Conservation (phyloP, 1,140 invertebrate genomes). For the Nixonia krombeini region DNA sequence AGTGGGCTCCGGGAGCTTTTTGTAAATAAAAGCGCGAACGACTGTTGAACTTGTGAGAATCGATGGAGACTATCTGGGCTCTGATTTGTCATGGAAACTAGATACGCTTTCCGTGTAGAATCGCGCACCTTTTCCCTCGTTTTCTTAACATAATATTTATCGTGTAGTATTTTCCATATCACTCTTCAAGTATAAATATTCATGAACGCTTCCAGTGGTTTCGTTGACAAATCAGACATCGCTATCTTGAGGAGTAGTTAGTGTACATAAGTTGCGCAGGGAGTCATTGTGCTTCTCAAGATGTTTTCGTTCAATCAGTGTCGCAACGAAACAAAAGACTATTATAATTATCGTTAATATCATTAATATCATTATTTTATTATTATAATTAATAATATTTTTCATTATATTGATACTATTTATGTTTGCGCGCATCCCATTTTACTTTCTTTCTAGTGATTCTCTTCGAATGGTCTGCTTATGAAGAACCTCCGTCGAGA, state of each 20-base stretch:
- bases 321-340: slow-evolving; percentile 46
- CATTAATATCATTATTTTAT: slow-evolving; percentile 39
- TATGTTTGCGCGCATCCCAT: slow-evolving; percentile 44
- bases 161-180: too few species aligned
- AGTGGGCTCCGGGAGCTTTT: slow-evolving; percentile 45
- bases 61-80: slow-evolving; percentile 32
- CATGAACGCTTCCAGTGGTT: slow-evolving; percentile 17
- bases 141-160: not conserved
- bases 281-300: slow-evolving; percentile 54
- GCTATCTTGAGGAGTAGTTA: slow-evolving; percentile 51
- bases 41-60: slow-evolving; percentile 3
- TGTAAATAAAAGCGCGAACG: slow-evolving; percentile 46
- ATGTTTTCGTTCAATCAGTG: slow-evolving; percentile 44
- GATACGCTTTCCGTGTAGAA: too few species aligned
- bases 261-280: slow-evolving; percentile 59
- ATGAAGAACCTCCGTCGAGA: not conserved
- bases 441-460: slow-evolving; percentile 17
- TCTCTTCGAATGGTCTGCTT: slow-evolving; percentile 31
- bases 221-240: slow-evolving; percentile 46
- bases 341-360: slow-evolving; percentile 33
- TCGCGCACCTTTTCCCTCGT: too few species aligned
- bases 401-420: slow-evolving; percentile 47
- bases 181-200: too few species aligned
- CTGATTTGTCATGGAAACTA: slow-evolving; percentile 43
- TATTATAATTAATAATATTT: slow-evolving; percentile 39